Evolutionary conservation across 2,797 vertebrate genomes (phyloP), one percentile per base, ranked within the genome.

Genomic region (Lutjanus campechanus): DNA sequence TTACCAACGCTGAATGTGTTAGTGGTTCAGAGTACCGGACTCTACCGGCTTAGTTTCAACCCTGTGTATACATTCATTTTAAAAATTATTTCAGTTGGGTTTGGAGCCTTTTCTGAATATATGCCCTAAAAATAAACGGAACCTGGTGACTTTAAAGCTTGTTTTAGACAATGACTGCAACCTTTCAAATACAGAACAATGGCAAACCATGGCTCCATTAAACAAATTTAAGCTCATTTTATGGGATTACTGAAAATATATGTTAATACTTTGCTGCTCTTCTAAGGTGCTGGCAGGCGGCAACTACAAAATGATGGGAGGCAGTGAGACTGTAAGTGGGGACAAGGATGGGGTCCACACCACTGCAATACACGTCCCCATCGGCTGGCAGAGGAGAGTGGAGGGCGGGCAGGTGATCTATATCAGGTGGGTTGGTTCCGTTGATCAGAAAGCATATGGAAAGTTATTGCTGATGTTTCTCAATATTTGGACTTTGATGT

Each of bases 291-390:
- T 96, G 90, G 93, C 96, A 96, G 91, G 93, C 92, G 86, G 93
- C 94, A 95, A 95, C 93, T 91, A 94, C 96, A 97, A 96, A 97
- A 98, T 98, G 97, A 99, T 97, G 96, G 97, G 97, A 89, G 95
- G 96, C 92, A 97, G 96, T 97, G 97, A 97, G 94, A 95, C 96
- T 95, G 94, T 95, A 90, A 95, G 94, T 95, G 96, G 97, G 94
- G 96, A 97, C 95, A 97, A 96, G 95, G 97, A 96, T 95, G 97
- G 96, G 88, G 94, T 94, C 92, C 92, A 95, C 88, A 92, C 93
- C 53, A 86, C 92, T 91, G 95, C 96, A 79, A 94, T 96, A 92
- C 95, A 97, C 71, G 94, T 98, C 93, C 97, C 97, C 80, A 95
- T 98, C 87, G 97, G 97, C 94, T 98, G 97, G 97, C 96, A 97